Evolutionary conservation across 2,888 invertebrate species (phyloP), one percentile per base, ranked within the genome.

Genomic region (Opisthograptis luteolata): DNA sequence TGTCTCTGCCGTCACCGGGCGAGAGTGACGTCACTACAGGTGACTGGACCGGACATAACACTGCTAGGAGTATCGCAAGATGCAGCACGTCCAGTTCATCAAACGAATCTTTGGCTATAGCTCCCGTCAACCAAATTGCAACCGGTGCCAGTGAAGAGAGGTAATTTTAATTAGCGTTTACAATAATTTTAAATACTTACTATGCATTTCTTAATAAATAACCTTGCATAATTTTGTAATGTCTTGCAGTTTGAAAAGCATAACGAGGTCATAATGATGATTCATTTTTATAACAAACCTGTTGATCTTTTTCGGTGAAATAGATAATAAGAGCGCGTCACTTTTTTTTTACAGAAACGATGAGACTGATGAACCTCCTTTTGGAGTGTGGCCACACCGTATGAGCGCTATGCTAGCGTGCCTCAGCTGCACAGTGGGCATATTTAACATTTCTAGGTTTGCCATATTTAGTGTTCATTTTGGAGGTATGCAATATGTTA

Each of bases 401-500:
- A 92, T 95, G 70, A 96, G 96, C 76, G 94, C 96, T 22, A 94
- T 95, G 77, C 86, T 97, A 64, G 96, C 97, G 14, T 94, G 95
- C 70, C 92, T 97, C 31, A 95, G 96, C 56, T 97, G 97, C 80
- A 97, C 97, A 1, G 86, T 97, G 61, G 97, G 97, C 40, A 92
- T 97, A 46, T 97, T 96, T 85, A 97, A 97, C 85, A 94, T 97
- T 67, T 96, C 96, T 68, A 93, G 97, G 68, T 97, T 97, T 83
- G 95, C 97, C 67, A 94, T 96, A 64, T 93, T 97, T 66, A 96
- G 96, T 69, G 93, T 96, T 63, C 95, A 96, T 76, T 97, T 96
- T 84, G 97, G 97, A 82, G 95, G 95, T 92, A 55, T 31, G 39
- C 36, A 41, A 41, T 22, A 20, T 49, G 25, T 54, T 53, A 43